A percentile compares a stretch with the other conserved stretches of the same genome.
Evolutionary conservation across 2,888 invertebrate genomes (phyloP).

Genomic region (Lasioglossum oenotherae): DNA sequence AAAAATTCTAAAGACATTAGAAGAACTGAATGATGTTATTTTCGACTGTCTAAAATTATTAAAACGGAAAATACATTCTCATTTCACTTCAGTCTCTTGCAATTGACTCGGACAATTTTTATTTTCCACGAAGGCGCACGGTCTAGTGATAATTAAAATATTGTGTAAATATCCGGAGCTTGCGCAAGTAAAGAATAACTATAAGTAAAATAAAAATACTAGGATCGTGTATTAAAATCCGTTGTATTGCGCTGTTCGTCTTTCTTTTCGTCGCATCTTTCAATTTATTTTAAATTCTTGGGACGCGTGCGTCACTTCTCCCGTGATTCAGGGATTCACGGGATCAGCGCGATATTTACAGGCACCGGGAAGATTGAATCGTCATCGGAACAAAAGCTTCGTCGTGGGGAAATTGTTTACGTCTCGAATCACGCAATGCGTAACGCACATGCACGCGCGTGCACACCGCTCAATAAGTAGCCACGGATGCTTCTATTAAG

Average conservation of each 20-base stretch:
- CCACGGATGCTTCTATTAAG: conserved; percentile 46
- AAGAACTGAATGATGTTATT: background rate
- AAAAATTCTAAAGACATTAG: background rate
- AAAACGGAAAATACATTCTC: background rate
- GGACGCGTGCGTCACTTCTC: background rate
- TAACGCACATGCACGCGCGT: background rate
- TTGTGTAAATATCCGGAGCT: background rate
- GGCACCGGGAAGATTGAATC: background rate
- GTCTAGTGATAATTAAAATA: background rate
- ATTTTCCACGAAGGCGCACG: too few relatives aligned
- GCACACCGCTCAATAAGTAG: conserved; percentile 4
- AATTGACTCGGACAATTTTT: too few relatives aligned
- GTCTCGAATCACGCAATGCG: background rate
- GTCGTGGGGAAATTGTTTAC: background rate
- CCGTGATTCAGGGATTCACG: background rate
- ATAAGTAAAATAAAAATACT: background rate
- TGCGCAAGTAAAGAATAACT: background rate
- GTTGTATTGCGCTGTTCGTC: background rate
- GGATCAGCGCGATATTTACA: background rate
- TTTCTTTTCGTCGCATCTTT: background rate
- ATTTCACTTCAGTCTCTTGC: background rate
- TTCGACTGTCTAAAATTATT: background rate
- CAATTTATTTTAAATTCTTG: background rate
- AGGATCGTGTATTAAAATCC: background rate
- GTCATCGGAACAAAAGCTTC: background rate